Evolutionary conservation across 2,888 invertebrate genomes (phyloP).

Genomic region (Strigamia transsilvanica): DNA sequence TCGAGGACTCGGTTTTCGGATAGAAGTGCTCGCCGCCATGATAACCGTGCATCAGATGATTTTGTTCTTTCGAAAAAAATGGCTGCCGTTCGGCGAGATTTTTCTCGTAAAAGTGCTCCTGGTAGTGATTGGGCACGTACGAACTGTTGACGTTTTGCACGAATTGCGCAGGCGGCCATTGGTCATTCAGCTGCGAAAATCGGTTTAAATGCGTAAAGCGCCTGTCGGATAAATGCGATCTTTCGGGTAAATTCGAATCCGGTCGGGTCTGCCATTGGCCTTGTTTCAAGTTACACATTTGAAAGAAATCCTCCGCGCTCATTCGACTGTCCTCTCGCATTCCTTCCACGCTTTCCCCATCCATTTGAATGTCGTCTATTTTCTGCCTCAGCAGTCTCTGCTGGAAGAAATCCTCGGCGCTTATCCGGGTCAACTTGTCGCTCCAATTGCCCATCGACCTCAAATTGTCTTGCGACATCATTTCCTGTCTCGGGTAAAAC

Average conservation of each 20-base stretch:
- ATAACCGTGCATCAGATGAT: not conserved
- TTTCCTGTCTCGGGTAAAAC: not conserved
- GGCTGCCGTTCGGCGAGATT: not conserved
- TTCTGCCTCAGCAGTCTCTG: not conserved
- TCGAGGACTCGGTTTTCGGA: not conserved
- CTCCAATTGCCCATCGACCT: not conserved
- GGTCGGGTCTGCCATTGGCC: not conserved
- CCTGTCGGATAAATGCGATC: not conserved
- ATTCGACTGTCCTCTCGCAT: not conserved
- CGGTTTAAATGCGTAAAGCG: not conserved
- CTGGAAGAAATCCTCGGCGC: conserved; percentile 8
- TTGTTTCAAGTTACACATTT: not conserved
- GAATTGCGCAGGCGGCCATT: not conserved
- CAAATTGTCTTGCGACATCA: not conserved
- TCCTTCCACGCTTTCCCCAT: not conserved
- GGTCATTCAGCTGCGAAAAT: not conserved
- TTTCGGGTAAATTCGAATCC: not conserved
- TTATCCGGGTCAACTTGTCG: not conserved
- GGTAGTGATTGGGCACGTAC: not conserved
- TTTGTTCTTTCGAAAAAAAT: not conserved
- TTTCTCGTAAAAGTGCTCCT: not conserved
- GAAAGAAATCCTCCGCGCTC: not conserved
- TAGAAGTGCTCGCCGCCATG: not conserved
- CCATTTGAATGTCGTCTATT: not conserved
- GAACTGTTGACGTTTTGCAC: not conserved